These are phyloP conservation scores for Arrhamphus sclerolepis DNA, from an alignment of 2,797 vertebrate genomes.

Conservation along the genomic window DNA sequence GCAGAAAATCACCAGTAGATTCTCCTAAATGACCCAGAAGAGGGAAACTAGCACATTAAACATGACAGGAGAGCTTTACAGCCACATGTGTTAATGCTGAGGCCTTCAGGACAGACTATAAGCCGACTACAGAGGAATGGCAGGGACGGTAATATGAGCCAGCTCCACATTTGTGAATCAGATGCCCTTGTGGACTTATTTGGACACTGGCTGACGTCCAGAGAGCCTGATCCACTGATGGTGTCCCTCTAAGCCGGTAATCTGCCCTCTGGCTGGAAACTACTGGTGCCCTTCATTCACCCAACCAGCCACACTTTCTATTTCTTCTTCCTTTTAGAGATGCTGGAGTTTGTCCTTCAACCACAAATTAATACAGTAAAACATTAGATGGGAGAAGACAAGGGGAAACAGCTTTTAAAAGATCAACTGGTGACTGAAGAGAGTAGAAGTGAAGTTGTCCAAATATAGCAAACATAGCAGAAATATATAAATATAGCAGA, in stretches of 20 bases:
- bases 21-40: too few species aligned
- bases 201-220: conserved; percentile 75
- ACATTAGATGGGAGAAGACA: too few species aligned
- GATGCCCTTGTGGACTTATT: conserved; percentile 79
- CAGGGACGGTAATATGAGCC: conserved; percentile 35
- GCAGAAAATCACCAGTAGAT: not conserved
- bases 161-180: conserved; percentile 67
- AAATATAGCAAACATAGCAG: too few species aligned
- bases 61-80: too few species aligned
- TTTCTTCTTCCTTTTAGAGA: conserved; percentile 30
- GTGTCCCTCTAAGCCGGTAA: conserved; percentile 63
- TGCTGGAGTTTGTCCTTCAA: too few species aligned
- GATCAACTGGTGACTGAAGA: too few species aligned
- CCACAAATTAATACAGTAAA: too few species aligned
- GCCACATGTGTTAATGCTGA: not conserved
- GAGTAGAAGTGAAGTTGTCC: too few species aligned
- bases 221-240: conserved; percentile 60
- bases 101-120: not conserved
- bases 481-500: too few species aligned
- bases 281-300: conserved; percentile 54
- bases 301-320: conserved; percentile 7
- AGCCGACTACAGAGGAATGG: not conserved
- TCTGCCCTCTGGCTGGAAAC: conserved; percentile 67
- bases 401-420: too few species aligned
- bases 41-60: too few species aligned